Percentiles rank a stretch among this genome's conserved stretches.
Conservation (phyloP, 2,113 vertebrate genomes). For the Oriolus oriolus region DNA sequence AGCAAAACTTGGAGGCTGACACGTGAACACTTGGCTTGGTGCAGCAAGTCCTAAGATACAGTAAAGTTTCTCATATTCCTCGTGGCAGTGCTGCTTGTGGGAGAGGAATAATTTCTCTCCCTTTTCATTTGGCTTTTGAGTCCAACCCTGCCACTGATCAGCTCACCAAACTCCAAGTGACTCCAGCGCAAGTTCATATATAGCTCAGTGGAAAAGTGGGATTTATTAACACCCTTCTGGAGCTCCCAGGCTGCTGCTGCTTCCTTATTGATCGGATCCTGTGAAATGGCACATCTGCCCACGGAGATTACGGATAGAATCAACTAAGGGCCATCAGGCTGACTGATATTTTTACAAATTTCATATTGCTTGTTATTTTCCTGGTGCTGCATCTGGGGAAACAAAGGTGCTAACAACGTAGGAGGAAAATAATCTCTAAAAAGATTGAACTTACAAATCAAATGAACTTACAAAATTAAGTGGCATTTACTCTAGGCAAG, state of each 20-base stretch:
- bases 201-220: conserved; percentile 24
- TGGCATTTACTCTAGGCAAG: not conserved
- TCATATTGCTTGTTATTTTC: conserved; percentile 13
- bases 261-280: not conserved
- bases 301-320: not conserved
- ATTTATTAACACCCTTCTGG: conserved; percentile 36
- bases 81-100: not conserved
- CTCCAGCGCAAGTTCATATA: not conserved
- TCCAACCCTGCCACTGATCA: conserved; percentile 20
- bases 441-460: not conserved
- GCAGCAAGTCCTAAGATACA: not conserved
- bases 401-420: not conserved
- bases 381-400: not conserved
- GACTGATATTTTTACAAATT: not conserved
- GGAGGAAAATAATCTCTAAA: not conserved
- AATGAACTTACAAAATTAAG: not conserved
- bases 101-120: not conserved
- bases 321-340: not conserved
- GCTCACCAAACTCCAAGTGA: conserved; percentile 15
- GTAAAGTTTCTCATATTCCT: not conserved
- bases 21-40: not conserved
- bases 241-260: conserved; percentile 12
- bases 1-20: not conserved
- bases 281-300: not conserved
- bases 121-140: not conserved